phyloP scores from a whole-genome alignment of 2,113 vertebrate genomes.

The Arenaria interpres region DNA sequence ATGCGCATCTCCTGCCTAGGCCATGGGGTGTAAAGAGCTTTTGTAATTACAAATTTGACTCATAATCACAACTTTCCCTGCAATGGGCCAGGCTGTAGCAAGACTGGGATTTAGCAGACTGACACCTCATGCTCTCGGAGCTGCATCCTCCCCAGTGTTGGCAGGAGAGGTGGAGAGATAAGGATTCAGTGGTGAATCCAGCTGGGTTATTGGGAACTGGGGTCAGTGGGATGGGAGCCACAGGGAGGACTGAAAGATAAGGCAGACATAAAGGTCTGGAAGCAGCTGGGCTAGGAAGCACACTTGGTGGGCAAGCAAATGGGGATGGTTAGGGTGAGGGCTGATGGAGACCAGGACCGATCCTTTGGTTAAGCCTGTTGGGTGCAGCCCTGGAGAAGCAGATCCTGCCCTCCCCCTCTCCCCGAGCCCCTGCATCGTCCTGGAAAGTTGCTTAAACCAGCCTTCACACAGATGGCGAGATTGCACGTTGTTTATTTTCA shows the following conservation, averaged over 20 bases:
- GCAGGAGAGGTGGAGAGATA: not conserved
- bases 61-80: not conserved
- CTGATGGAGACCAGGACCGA: not conserved
- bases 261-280: not conserved
- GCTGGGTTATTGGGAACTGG: not conserved
- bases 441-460: not conserved
- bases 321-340: not conserved
- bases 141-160: not conserved
- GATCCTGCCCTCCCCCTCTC: not conserved
- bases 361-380: not conserved
- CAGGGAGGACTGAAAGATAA: not conserved
- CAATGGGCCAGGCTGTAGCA: not conserved
- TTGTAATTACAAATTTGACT: not conserved
- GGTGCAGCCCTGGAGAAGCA: not conserved
- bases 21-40: not conserved
- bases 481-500: not conserved
- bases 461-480: not conserved
- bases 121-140: fast-evolving
- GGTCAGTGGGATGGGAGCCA: not conserved
- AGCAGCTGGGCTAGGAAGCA: not conserved
- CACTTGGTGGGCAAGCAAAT: not conserved
- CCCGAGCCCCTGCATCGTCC: fast-evolving
- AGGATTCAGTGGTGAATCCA: not conserved
- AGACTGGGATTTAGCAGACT: not conserved
- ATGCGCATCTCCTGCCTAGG: not conserved